These are phyloP conservation scores for Zalophus californianus DNA, from an alignment of 2,797 vertebrate genomes.

Conservation along the genomic window DNA sequence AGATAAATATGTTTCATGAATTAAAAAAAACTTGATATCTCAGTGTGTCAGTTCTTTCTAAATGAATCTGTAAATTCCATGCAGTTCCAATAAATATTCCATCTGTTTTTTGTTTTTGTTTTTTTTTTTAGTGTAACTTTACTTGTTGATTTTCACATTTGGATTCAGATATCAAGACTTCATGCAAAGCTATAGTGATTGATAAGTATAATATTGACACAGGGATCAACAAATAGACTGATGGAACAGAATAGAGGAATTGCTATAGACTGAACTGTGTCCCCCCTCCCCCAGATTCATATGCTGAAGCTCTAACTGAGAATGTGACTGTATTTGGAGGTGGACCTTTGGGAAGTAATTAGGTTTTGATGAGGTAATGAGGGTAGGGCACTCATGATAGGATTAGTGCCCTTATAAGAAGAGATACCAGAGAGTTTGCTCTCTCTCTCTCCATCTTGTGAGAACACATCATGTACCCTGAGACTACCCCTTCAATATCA, in stretches of 20 bases:
- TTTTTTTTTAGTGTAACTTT: not conserved
- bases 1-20: not conserved
- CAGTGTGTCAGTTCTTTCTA: slow-evolving; percentile 8
- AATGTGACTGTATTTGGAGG: not conserved
- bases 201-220: not conserved
- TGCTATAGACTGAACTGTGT: not conserved
- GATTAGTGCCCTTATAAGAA: not conserved
- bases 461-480: not conserved
- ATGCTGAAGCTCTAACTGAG: not conserved
- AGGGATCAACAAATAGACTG: slow-evolving; percentile 5
- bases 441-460: not conserved
- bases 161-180: slow-evolving; percentile 35
- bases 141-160: slow-evolving; percentile 30
- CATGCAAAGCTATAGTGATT: not conserved
- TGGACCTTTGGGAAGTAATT: not conserved
- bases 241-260: not conserved
- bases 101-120: not conserved
- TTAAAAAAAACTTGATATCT: not conserved
- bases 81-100: not conserved
- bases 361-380: not conserved
- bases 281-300: not conserved
- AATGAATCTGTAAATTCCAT: slow-evolving; percentile 46
- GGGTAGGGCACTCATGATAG: not conserved
- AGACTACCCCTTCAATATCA: not conserved
- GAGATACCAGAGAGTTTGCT: not conserved